Evolutionary conservation across 2,888 invertebrate species (phyloP), one percentile per base, ranked within the genome.

Genomic region (Diarsia brunnea): DNA sequence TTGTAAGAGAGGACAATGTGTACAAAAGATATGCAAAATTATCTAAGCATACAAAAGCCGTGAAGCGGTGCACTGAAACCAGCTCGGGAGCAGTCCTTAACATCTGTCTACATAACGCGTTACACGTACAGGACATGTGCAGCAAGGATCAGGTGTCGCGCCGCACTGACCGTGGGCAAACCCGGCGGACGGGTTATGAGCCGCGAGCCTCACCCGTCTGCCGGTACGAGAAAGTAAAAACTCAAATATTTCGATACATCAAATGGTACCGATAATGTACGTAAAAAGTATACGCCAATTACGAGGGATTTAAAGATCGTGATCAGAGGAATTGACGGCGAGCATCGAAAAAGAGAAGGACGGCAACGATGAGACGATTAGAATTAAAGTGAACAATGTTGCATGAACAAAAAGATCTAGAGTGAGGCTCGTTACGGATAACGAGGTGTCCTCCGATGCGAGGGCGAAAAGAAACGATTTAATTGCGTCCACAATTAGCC

Each of bases 131-230:
- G 84, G 92, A 91, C 95, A 94, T 95, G 93, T 94, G 95, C 91
- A 91, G 88, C 87, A 86, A 87, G 93, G 95, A 95, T 96, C 96
- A 96, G 96, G 95, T 96, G 96, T 96, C 96, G 92, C 90, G 94
- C 94, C 95, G 93, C 92, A 92, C 93, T 94, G 95, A 94, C 95
- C 95, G 95, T 92, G 93, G 93, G 84, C 94, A 93, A 94, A 92
- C 93, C 92, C 89, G 89, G 89, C 87, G 88, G 93, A 95, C 95
- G 91, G 91, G 95, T 95, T 94, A 64, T 84, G 90, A 92, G 92
- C 91, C 91, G 91, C 91, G 90, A 90, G 89, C 76, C 87, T 84
- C 82, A 78, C 82, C 85, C 82, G 89, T 78, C 84, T 84, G 85
- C 75, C 86, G 86, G 86, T 90, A 87, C 85, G 78, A 90, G 91